phyloP scores from a whole-genome alignment of 2,888 invertebrate genomes.

The Zhuqinia jingwanae region DNA sequence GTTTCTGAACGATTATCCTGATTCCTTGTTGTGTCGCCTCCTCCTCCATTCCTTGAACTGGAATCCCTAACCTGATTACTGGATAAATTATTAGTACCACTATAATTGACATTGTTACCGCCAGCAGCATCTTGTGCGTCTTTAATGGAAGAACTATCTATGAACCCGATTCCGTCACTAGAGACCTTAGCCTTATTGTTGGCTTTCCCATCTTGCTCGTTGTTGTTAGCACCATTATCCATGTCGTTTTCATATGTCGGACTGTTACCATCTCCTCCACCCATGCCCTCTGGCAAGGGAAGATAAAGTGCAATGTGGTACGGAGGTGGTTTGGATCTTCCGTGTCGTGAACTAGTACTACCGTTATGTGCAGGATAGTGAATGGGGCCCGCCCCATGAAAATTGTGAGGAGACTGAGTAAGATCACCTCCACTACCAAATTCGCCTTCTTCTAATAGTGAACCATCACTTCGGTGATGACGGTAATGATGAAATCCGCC shows the following conservation, averaged over 20 bases:
- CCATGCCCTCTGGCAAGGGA: conserved; percentile 69
- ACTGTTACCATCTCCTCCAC: conserved; percentile 35
- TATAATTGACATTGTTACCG: conserved; percentile 50
- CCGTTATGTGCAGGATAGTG: conserved; percentile 64
- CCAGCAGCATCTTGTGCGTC: conserved; percentile 41
- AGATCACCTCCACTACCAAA: conserved; percentile 58
- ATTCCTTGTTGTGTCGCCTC: conserved; percentile 9
- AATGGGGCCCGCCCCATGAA: conserved; percentile 68
- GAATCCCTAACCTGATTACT: conserved; percentile 45
- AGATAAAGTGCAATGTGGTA: conserved; percentile 77
- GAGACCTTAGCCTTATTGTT: conserved; percentile 8
- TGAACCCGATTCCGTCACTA: conserved; percentile 52
- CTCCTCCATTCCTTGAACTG: conserved; percentile 14
- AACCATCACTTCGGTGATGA: conserved; percentile 59
- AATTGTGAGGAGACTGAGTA: conserved; percentile 46
- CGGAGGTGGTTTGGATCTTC: conserved; percentile 75
- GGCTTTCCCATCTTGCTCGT: conserved; percentile 42
- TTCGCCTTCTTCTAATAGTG: conserved; percentile 60
- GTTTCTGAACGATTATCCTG: conserved; percentile 69
- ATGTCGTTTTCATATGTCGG: conserved; percentile 1
- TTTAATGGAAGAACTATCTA: conserved; percentile 61
- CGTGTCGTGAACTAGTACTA: conserved; percentile 34
- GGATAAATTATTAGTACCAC: conserved; percentile 14
- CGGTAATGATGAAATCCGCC: conserved; percentile 64
- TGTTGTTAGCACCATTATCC: conserved; percentile 25